Evolutionary conservation across 2,113 vertebrate genomes (phyloP), one percentile per base, ranked within the genome.

Genomic region (Crotalus viridis): DNA sequence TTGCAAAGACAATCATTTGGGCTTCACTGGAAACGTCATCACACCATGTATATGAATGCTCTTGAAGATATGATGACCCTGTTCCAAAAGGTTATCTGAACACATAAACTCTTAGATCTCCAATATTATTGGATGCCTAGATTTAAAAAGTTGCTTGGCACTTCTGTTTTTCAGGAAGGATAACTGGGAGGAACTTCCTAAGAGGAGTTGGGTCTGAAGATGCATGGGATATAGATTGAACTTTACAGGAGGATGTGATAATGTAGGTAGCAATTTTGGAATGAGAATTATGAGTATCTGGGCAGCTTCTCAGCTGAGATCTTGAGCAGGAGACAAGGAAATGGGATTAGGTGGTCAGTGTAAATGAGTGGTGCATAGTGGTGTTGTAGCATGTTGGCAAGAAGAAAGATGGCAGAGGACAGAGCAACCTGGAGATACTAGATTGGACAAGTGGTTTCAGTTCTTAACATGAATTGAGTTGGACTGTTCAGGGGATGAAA

Each of bases 1-100:
- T 56, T 85, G 74, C 88, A 90, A 52, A 93, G 92, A 90, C 92
- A 90, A 93, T 93, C 88, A 90, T 39, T 89, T 86, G 43, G 88
- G 54, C 88, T 86, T 33, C 33, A 64, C 6, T 12, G 26, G 26
- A 46, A n/a, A 48, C 28, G 12, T 85, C 12, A 3, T 8, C 46
- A 33, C 69, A 7, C 33, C 33, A 21, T 85, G 2, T 69, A 33
- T 55, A 3, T 52, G 48, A 92, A 74, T 55, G 43, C 15, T 81
- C 19, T 48, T 22, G 33, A 39, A 54, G 51, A 61, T 39, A 12
- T 3, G 33, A n/a, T 85, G 26, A 51, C 13, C 43, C 26, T n/a
- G 39, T 59, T 81, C 85, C 55, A 39, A 74, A 69, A 74, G n/a
- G 0, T 86, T 52, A 86, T 85, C 15, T 26, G 33, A 87, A 88